Percentiles rank a stretch among this genome's conserved stretches.
phyloP scores from a whole-genome alignment of 1,140 invertebrate genomes.

The Eurosta solidaginis region DNA sequence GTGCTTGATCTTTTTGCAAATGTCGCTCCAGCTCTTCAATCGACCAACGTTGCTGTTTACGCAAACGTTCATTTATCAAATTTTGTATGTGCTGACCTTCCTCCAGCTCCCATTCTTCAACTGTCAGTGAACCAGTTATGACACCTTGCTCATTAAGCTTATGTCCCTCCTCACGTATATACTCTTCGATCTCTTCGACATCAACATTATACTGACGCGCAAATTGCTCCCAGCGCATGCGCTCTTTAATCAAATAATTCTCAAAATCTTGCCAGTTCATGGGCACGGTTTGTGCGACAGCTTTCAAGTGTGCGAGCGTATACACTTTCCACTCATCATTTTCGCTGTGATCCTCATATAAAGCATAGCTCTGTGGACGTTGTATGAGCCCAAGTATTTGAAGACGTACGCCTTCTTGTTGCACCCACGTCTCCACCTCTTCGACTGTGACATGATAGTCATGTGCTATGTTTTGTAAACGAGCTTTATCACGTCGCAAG shows the following conservation, averaged over 20 bases:
- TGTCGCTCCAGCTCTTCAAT: constrained; percentile 47
- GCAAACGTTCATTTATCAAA: constrained; percentile 44
- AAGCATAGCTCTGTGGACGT: constrained; percentile 34
- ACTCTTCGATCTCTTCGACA: constrained; percentile 49
- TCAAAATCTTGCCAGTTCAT: constrained; percentile 48
- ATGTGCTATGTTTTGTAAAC: constrained; percentile 44
- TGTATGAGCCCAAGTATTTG: constrained; percentile 48
- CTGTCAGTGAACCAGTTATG: constrained; percentile 35
- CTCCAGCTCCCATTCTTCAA: constrained; percentile 44
- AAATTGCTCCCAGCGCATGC: constrained; percentile 42
- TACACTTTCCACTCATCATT: constrained; percentile 44
- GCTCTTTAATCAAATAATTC: constrained; percentile 43
- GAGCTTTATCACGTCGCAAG: constrained; percentile 47
- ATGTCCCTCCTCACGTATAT: constrained; percentile 41
- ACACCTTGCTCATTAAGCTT: constrained; percentile 41
- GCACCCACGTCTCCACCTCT: constrained; percentile 54
- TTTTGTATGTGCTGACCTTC: constrained; percentile 48
- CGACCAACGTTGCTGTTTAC: constrained; percentile 49
- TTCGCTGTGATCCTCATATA: not conserved
- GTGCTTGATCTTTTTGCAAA: constrained; percentile 44
- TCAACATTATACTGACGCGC: constrained; percentile 48
- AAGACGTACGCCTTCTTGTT: constrained; percentile 49
- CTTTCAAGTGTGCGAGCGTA: constrained; percentile 39
- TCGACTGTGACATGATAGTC: constrained; percentile 56
- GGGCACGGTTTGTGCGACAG: constrained; percentile 40